Evolutionary conservation across 2,797 vertebrate genomes (phyloP).

Genomic region (Poeciliopsis paucimaculata): DNA sequence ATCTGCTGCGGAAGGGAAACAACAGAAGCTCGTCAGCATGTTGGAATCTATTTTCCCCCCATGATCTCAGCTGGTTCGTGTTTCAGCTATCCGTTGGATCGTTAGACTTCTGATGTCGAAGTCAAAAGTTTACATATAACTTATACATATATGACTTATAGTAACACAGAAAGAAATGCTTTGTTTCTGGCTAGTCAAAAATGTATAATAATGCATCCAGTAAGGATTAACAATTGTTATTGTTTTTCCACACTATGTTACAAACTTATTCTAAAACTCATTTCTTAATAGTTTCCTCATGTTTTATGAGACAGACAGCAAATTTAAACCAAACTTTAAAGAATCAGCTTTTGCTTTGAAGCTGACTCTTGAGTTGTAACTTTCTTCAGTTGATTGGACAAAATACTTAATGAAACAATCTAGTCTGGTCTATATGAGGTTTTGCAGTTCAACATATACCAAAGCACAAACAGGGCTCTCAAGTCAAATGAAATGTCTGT

Average conservation of each 20-base stretch:
- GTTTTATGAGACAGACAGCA: neutral
- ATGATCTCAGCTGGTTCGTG: constrained; percentile 1
- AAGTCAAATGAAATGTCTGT: neutral
- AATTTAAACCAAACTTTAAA: neutral
- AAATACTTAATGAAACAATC: neutral
- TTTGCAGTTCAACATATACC: neutral
- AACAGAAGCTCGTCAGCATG: constrained; percentile 10
- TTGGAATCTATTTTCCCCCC: neutral
- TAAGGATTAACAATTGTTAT: neutral
- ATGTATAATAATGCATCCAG: neutral
- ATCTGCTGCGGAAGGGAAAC: constrained; percentile 17
- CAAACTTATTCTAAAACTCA: neutral
- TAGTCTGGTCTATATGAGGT: neutral
- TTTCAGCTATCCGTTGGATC: neutral
- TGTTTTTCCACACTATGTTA: neutral
- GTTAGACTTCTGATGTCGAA: neutral
- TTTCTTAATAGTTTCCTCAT: neutral
- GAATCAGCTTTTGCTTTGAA: neutral
- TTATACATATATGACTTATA: neutral
- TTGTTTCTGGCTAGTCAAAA: neutral
- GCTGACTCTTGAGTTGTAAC: neutral
- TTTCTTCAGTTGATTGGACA: neutral
- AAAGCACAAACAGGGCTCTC: neutral
- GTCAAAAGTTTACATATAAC: neutral
- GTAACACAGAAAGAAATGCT: neutral